Evolutionary conservation across 2,113 vertebrate genomes (phyloP).

Genomic region (Antechinus stuartii): DNA sequence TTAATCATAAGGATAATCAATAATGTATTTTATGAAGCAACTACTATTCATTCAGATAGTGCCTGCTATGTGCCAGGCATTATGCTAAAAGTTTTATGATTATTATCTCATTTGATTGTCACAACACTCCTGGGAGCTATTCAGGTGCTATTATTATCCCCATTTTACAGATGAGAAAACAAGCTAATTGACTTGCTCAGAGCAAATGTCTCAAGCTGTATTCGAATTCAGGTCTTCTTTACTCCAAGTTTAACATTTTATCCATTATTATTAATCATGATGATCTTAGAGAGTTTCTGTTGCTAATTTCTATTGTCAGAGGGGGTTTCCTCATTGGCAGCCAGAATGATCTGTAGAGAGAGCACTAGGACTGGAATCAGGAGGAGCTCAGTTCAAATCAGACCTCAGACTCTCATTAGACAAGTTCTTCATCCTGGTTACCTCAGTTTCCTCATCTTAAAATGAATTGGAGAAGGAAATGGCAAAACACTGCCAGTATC

Average conservation of each 20-base stretch:
- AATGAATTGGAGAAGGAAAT: background rate
- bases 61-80: background rate
- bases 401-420: background rate
- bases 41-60: too few relatives aligned
- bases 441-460: background rate
- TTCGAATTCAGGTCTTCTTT: background rate
- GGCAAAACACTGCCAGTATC: background rate
- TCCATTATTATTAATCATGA: background rate
- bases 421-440: background rate
- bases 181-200: background rate
- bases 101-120: background rate
- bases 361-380: background rate
- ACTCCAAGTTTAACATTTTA: background rate
- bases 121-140: background rate
- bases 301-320: background rate
- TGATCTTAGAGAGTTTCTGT: background rate
- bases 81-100: background rate
- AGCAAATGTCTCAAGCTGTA: background rate
- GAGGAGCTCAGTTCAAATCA: background rate
- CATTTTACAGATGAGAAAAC: background rate
- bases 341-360: background rate
- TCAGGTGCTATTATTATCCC: background rate
- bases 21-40: background rate
- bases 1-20: background rate
- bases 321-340: background rate